phyloP scores from a whole-genome alignment of 2,113 vertebrate species.

The Isichthys henryi region DNA sequence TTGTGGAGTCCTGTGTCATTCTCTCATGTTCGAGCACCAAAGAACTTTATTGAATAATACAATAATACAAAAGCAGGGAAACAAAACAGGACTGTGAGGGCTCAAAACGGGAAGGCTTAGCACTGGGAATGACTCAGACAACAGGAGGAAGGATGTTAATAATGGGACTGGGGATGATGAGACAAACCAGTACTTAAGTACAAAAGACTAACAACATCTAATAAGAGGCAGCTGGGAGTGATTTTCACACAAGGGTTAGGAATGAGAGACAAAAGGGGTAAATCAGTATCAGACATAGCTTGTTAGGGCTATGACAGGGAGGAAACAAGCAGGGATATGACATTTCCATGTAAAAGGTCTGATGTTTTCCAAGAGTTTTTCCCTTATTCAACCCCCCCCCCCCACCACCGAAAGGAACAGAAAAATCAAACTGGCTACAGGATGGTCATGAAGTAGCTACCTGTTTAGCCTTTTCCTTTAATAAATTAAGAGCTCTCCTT shows the following conservation, averaged over 20 bases:
- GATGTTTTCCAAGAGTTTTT: slow-evolving; percentile 21
- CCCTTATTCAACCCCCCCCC: slow-evolving; percentile 7
- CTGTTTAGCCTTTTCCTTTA: slow-evolving; percentile 34
- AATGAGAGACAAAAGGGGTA: not conserved
- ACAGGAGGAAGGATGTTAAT: not conserved
- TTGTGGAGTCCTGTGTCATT: not conserved
- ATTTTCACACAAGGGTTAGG: not conserved
- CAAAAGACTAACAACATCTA: not conserved
- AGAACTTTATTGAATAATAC: not conserved
- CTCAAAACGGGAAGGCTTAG: not conserved
- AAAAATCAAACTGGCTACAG: slow-evolving; percentile 26
- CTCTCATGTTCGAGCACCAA: not conserved
- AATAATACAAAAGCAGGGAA: not conserved
- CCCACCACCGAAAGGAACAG: slow-evolving; percentile 13
- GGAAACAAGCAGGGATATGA: not conserved
- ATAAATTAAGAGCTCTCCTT: slow-evolving; percentile 42
- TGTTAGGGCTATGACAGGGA: not conserved
- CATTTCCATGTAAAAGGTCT: slow-evolving; percentile 33
- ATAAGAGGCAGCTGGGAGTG: not conserved
- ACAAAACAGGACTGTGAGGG: not conserved
- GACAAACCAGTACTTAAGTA: not conserved
- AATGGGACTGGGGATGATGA: not conserved
- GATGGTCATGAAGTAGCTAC: slow-evolving; percentile 34
- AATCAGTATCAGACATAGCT: not conserved
- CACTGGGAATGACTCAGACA: not conserved